Evolutionary conservation across 2,888 invertebrate species (phyloP).

Genomic region (Stenoptilia bipunctidactyla): DNA sequence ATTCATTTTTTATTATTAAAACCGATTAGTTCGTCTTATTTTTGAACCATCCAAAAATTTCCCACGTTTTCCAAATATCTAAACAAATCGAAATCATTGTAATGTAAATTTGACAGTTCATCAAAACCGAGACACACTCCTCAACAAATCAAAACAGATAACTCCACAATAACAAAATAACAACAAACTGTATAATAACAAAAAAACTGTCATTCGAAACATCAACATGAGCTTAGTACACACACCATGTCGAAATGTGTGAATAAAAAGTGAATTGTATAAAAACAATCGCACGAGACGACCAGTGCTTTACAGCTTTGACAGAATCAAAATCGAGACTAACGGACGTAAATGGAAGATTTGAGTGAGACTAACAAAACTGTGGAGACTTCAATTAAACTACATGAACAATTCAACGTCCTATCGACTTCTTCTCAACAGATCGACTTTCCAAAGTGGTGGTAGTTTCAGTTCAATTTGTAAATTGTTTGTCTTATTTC

Average conservation of each 20-base stretch:
- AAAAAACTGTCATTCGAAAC: slow-evolving; percentile 61
- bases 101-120: slow-evolving; percentile 64
- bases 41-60: too few species aligned
- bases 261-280: slow-evolving; percentile 54
- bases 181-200: slow-evolving; percentile 34
- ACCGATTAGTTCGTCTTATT: too few species aligned
- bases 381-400: slow-evolving; percentile 25
- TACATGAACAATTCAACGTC: too few species aligned
- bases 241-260: slow-evolving; percentile 47
- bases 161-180: slow-evolving; percentile 43
- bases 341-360: slow-evolving; percentile 62
- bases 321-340: slow-evolving; percentile 63
- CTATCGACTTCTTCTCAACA: too few species aligned
- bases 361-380: slow-evolving; percentile 20
- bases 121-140: slow-evolving; percentile 60
- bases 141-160: slow-evolving; percentile 34
- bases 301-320: slow-evolving; percentile 61
- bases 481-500: too few species aligned
- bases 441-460: too few species aligned
- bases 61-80: background rate
- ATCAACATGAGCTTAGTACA: slow-evolving; percentile 40
- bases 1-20: too few species aligned
- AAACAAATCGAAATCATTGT: slow-evolving; percentile 24
- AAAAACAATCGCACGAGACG: slow-evolving; percentile 59
- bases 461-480: too few species aligned